Percentiles rank a stretch among this genome's conserved stretches.
Conservation (phyloP, 2,888 invertebrate genomes). For the Spodoptera exigua region DNA sequence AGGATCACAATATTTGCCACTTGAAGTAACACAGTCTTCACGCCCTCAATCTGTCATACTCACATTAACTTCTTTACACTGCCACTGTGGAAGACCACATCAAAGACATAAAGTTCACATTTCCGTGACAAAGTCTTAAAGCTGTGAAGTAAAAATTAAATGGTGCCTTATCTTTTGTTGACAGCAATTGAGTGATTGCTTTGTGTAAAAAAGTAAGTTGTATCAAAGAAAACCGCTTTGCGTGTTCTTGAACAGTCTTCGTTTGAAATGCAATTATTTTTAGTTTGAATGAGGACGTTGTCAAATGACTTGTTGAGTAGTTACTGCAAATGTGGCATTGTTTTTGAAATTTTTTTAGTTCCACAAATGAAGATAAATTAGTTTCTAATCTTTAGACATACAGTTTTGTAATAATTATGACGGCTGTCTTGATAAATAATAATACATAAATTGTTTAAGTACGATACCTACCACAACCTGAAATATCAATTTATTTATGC, state of each 20-base stretch:
- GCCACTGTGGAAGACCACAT: slow-evolving; percentile 33
- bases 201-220: slow-evolving; percentile 60
- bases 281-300: slow-evolving; percentile 45
- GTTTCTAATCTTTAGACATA: background rate
- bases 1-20: slow-evolving; percentile 65
- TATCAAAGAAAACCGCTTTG: slow-evolving; percentile 59
- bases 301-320: slow-evolving; percentile 30
- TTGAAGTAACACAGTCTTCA: slow-evolving; percentile 55
- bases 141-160: slow-evolving; percentile 66
- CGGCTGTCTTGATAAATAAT: too few relatives aligned
- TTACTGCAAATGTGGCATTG: slow-evolving; percentile 12
- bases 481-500: slow-evolving; percentile 35
- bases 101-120: slow-evolving; percentile 48
- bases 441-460: too few relatives aligned
- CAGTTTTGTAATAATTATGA: too few relatives aligned
- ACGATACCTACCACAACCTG: slow-evolving; percentile 34
- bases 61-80: slow-evolving; percentile 53
- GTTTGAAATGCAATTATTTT: slow-evolving; percentile 65
- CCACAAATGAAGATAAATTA: background rate
- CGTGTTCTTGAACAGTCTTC: slow-evolving; percentile 56
- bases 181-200: slow-evolving; percentile 72
- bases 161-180: slow-evolving; percentile 71
- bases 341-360: slow-evolving; percentile 18
- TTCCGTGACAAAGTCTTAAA: slow-evolving; percentile 39
- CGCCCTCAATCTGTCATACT: slow-evolving; percentile 66